Base-by-base conservation (phyloP, 2,113 vertebrate genomes). In the Rhombomys opimus region DNA sequence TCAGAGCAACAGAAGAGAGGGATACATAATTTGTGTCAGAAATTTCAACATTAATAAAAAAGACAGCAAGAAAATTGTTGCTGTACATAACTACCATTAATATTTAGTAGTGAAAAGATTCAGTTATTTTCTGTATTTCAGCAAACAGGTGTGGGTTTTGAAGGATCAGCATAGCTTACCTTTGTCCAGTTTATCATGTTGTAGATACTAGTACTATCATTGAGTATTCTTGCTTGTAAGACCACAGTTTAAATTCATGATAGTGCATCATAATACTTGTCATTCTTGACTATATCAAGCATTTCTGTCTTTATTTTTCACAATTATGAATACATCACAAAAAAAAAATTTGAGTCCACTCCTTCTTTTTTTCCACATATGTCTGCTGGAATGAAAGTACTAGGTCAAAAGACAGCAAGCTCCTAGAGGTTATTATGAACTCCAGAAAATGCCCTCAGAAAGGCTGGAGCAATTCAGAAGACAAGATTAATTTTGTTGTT, bases 341-440 rank as follows among this genome's bases (percentile, higher is more conserved):
- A 95, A 91, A 91, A 67, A 68, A 27, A 5, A 22, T 61, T 86
- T 86, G 30, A 81, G 4, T 14, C 38, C 68, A 46, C 32, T 2
- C 85, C 13, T 91, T 72, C n/a, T n/a, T 94, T 86, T 84, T 63
- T 90, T 95, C 85, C 92, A 73, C 86, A 59, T 35, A 50, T 54
- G 18, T 89, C 80, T 94, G 75, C 23, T 78, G 13, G 65, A 72
- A 88, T 76, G 17, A 92, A 92, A 87, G 87, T 90, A 89, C 38
- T 80, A 65, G 46, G 65, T 84, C 84, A 94, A 90, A 93, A 70
- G 2, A 38, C 65, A 89, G 57, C 1, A 88, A 10, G 11, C 1
- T 78, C 89, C 72, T 87, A 76, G 82, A 61, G 13, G 12, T 93
- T 96, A 81, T 88, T 80, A 86, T 46, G 76, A 96, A 89, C 27